phyloP scores from a whole-genome alignment of 2,797 vertebrate genomes.

The Myotis myotis region DNA sequence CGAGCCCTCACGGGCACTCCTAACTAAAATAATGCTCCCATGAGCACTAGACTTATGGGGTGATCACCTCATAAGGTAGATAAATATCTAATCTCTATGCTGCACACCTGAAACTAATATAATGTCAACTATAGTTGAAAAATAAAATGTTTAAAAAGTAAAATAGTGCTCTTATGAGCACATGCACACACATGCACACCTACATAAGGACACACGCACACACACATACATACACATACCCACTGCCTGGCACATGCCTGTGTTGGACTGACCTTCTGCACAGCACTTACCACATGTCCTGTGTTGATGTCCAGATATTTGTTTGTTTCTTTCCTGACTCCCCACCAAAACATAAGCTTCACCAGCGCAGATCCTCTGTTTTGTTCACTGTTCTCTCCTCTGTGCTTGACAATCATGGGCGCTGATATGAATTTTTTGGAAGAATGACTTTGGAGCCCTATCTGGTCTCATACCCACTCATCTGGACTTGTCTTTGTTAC shows the following conservation, averaged over 20 bases:
- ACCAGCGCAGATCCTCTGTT: neutral
- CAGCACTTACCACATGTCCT: neutral
- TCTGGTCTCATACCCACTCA: neutral
- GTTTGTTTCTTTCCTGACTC: neutral
- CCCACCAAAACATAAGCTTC: neutral
- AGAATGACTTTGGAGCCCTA: neutral
- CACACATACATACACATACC: neutral
- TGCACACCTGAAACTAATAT: neutral
- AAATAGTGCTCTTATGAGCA: neutral
- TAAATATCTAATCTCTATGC: too few species aligned
- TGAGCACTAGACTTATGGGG: neutral
- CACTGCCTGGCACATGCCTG: too few species aligned
- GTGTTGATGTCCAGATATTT: too few species aligned
- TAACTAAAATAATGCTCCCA: neutral
- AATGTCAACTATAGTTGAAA: neutral
- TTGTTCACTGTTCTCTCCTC: too few species aligned
- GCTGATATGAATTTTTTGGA: neutral
- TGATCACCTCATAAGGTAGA: too few species aligned
- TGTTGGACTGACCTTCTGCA: rapidly evolving
- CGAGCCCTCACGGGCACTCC: neutral
- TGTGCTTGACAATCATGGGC: neutral
- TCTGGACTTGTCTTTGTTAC: neutral
- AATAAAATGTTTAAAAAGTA: neutral
- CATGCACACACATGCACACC: rapidly evolving
- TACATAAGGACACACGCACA: neutral